Conservation (phyloP, 1,140 invertebrate genomes). For the Periplaneta americana region DNA sequence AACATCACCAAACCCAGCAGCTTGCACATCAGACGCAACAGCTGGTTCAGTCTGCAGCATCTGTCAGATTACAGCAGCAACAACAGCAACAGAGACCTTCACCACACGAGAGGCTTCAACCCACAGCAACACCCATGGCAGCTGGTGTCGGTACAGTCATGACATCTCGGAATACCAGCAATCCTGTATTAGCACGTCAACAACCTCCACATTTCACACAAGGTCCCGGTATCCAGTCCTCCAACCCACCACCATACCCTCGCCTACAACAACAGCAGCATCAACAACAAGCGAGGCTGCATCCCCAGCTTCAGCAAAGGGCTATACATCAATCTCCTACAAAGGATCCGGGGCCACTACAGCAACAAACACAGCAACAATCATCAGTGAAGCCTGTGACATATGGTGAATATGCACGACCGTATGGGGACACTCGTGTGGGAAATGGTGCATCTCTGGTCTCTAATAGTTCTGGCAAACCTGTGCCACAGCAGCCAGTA, state of each 20-base stretch:
- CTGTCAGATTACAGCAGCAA: constrained; percentile 13
- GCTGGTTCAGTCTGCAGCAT: background rate
- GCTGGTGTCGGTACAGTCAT: constrained; percentile 31
- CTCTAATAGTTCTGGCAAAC: background rate
- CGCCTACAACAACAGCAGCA: constrained; percentile 31
- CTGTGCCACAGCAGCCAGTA: background rate
- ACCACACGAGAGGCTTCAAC: constrained; percentile 24
- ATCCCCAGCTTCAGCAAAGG: constrained; percentile 31
- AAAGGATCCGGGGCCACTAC: background rate
- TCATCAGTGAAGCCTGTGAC: background rate
- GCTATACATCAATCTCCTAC: background rate
- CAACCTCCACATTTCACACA: background rate
- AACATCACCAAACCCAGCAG: constrained; percentile 24
- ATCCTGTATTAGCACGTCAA: constrained; percentile 1
- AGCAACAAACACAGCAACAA: background rate
- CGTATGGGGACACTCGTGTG: background rate
- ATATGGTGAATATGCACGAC: background rate
- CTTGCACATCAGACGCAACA: constrained; percentile 7
- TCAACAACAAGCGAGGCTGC: constrained; percentile 27
- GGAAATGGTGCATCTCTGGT: background rate
- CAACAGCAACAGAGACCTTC: constrained; percentile 28
- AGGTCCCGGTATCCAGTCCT: background rate
- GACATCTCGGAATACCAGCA: background rate
- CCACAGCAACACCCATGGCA: constrained; percentile 2
- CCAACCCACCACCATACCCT: constrained; percentile 27